Base-by-base conservation (phyloP, 2,888 invertebrate species). In the Spilosoma lubricipeda region DNA sequence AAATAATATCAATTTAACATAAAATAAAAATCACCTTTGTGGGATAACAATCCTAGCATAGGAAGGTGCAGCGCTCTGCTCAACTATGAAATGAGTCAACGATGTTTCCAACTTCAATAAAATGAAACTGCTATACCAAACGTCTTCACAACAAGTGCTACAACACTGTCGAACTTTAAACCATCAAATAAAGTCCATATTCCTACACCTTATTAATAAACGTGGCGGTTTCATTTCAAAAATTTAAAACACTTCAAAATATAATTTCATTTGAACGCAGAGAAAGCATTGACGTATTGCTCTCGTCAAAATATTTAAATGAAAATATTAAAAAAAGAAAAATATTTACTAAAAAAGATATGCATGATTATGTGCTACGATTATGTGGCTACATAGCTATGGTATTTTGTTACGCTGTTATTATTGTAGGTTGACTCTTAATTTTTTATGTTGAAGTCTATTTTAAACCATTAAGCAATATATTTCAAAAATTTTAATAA, bases 251-350 rank as follows among this genome's bases (percentile, higher is more conserved):
- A 59, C 13, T 72, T 83, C 85, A 85, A 89, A 90, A 90, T 92
- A 91, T 91, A 90, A 93, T 93, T 92, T 92, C 87, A 91, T 91
- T 87, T 83, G 83, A 87, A 81, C 82, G 86, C 79, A 85, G 90
- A 89, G 92, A 93, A 92, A 93, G 91, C 90, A 86, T 86, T 86
- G 86, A 84, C 80, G 79, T 88, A 88, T 88, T 88, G 87, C 89
- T 89, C 86, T 88, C 85, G 84, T 80, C 74, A 80, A 80, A 78
- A 77, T 70, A 78, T 72, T 75, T 76, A 79, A 76, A 52, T 23
- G 69, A 33, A n/a, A n/a, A n/a, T n/a, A n/a, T n/a, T n/a, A n/a
- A n/a, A n/a, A n/a, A n/a, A n/a, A n/a, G n/a, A 76, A 80, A 80
- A 78, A 77, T 70, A 78, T 72, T 75, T 77, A 79, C 77, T 81